These are phyloP conservation scores for Gasterosteus aculeatus DNA, from an alignment of 2,113 vertebrate species.

Conservation along the genomic window DNA sequence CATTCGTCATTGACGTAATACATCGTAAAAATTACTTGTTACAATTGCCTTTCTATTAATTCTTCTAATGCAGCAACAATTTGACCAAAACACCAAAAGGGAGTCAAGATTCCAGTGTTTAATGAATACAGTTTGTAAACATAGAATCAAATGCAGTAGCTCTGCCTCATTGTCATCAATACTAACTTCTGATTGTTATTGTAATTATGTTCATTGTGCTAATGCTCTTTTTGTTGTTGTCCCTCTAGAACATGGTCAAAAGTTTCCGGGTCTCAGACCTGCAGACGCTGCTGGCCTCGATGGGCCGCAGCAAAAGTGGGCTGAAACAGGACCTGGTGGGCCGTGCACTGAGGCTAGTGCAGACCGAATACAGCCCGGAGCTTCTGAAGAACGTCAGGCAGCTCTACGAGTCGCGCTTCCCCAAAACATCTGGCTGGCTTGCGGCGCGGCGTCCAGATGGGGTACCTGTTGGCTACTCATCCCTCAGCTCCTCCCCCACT, in stretches of 20 bases:
- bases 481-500: constrained; percentile 79
- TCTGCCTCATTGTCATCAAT: background rate
- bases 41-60: background rate
- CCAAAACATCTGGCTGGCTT: constrained; percentile 84
- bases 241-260: constrained; percentile 97
- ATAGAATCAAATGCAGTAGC: background rate
- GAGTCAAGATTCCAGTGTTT: background rate
- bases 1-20: background rate
- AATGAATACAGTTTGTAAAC: background rate
- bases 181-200: background rate
- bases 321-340: constrained; percentile 98
- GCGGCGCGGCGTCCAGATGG: constrained; percentile 83
- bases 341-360: constrained; percentile 92
- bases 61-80: background rate
- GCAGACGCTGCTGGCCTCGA: constrained; percentile 96
- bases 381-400: constrained; percentile 97
- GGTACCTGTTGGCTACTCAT: constrained; percentile 82
- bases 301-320: constrained; percentile 98
- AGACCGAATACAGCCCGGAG: constrained; percentile 97
- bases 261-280: constrained; percentile 99
- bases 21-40: background rate
- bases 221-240: constrained; percentile 36
- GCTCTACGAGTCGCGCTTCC: constrained; percentile 95
- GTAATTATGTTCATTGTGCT: background rate
- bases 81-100: background rate